Evolutionary conservation across 2,797 vertebrate genomes (phyloP), one percentile per base, ranked within the genome.

Genomic region (Enoplosus armatus): DNA sequence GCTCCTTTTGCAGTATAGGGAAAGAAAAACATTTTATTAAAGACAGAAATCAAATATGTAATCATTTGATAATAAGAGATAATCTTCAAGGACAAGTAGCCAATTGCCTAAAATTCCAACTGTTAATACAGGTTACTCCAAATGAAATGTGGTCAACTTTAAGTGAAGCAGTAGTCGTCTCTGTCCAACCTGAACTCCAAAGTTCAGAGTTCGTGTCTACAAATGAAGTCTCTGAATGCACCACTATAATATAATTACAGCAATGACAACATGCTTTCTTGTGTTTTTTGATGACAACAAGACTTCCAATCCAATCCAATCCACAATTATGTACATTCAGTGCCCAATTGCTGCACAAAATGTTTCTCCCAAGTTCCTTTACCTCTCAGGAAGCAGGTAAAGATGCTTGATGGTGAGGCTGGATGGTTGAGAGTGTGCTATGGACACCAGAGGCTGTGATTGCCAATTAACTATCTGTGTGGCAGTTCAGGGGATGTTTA

Each of bases 31-130:
- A 53, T 54, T 66, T 48, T 31, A 62, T 63, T 66, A 14, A 73
- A 71, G 50, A 65, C 54, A 35, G 61, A 35, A 71, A 61, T 43
- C 45, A 56, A 72, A 68, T 18, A 26, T 29, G 31, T 50, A 77
- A 64, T 67, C 10, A 81, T 55, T 62, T 70, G 4, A 75, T 65
- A 63, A 53, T 48, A 43, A 53, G 9, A 61, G 0, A 59, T 37
- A 15, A 69, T 59, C 18, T 54, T 74, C 33, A 75, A 71, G 63
- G 51, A 61, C 50, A 37, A 69, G 55, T 45, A 54, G 26, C 9
- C 51, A 45, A 26, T 24, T 22, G 51, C 56, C 56, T 67, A 18
- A 59, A 27, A 67, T 26, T 31, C n/a, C 16, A 55, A 29, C 10
- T n/a, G 8, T 35, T 51, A 22, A 41, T 50, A 7, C 11, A 48